Evolutionary conservation across 2,797 vertebrate species (phyloP).

Genomic region (Epinephelus awoara): DNA sequence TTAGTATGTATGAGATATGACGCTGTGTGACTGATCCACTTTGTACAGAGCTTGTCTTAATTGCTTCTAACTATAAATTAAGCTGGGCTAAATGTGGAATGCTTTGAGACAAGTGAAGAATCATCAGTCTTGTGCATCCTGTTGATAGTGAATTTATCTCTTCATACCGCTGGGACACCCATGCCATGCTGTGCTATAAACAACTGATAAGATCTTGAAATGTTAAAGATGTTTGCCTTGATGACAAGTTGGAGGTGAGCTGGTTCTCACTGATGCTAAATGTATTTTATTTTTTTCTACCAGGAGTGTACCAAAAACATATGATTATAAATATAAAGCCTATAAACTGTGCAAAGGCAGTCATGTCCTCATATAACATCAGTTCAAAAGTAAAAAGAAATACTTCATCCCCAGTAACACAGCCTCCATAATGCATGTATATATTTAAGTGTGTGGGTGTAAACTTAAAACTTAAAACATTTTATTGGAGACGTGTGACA

Average conservation of each 20-base stretch:
- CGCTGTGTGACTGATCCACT: conserved; percentile 43
- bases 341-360: not conserved
- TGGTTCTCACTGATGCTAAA: not conserved
- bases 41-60: conserved; percentile 29
- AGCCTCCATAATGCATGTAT: too few species aligned
- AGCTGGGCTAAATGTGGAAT: conserved; percentile 26
- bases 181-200: not conserved
- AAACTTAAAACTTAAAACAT: too few species aligned
- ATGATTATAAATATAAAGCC: not conserved
- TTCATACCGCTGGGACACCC: not conserved
- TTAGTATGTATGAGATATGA: conserved; percentile 8
- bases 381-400: too few species aligned
- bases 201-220: too few species aligned
- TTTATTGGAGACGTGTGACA: too few species aligned
- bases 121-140: not conserved
- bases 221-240: not conserved
- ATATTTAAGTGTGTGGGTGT: too few species aligned
- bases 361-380: too few species aligned
- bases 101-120: conserved; percentile 16
- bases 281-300: too few species aligned
- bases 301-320: not conserved
- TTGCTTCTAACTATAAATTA: conserved; percentile 33
- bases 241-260: not conserved
- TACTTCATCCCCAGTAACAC: too few species aligned
- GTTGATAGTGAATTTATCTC: not conserved